Evolutionary conservation across 2,888 invertebrate species (phyloP).

Genomic region (Erebia aethiops): DNA sequence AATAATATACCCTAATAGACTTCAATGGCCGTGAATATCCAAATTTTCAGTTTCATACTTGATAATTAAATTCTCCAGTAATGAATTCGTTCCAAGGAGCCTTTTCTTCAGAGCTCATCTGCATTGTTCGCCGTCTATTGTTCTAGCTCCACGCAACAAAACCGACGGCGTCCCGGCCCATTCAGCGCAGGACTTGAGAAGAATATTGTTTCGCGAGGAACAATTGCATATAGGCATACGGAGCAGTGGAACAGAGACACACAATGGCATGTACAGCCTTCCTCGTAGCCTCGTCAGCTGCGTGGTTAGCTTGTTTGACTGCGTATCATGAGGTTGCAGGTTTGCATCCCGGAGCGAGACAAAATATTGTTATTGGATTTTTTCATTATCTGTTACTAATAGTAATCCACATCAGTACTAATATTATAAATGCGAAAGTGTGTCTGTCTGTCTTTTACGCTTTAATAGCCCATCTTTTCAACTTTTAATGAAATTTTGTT

Average conservation of each 20-base stretch:
- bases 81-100: constrained; percentile 1
- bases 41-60: neutral
- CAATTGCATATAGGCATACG: constrained; percentile 5
- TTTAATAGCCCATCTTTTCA: too few relatives aligned
- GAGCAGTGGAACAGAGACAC: neutral
- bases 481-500: too few relatives aligned
- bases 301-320: too few relatives aligned
- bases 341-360: too few relatives aligned
- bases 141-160: constrained; percentile 8
- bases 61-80: constrained; percentile 5
- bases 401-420: too few relatives aligned
- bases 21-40: neutral
- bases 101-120: neutral
- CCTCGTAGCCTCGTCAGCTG: too few relatives aligned
- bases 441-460: too few relatives aligned
- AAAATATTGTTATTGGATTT: too few relatives aligned
- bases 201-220: constrained; percentile 1
- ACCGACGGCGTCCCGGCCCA: neutral
- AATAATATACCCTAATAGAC: too few relatives aligned
- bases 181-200: constrained; percentile 3
- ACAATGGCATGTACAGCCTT: neutral
- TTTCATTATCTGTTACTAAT: too few relatives aligned
- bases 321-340: too few relatives aligned
- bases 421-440: too few relatives aligned
- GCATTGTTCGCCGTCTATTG: constrained; percentile 8